Evolutionary conservation across 2,113 vertebrate genomes (phyloP).

Genomic region (Pao palembangensis): DNA sequence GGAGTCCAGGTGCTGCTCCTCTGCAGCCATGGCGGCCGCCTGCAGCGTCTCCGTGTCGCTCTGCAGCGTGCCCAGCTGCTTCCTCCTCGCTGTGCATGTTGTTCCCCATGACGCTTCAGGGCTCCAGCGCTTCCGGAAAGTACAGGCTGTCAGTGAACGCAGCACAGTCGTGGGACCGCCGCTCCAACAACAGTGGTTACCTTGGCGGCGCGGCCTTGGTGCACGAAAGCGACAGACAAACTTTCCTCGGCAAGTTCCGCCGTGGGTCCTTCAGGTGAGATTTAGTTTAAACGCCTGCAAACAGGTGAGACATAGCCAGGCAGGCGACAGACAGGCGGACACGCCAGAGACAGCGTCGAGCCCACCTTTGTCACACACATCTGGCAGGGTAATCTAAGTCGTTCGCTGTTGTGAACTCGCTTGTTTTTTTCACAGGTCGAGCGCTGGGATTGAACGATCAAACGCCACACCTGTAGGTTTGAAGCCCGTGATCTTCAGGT

Average conservation of each 20-base stretch:
- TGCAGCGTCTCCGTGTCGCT: slow-evolving; percentile 65
- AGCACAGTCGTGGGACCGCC: not conserved
- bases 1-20: slow-evolving; percentile 63
- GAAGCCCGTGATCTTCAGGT: slow-evolving; percentile 70
- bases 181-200: slow-evolving; percentile 24
- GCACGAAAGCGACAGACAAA: slow-evolving; percentile 65
- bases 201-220: slow-evolving; percentile 70
- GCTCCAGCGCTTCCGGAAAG: slow-evolving; percentile 63
- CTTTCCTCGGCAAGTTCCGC: too few relatives aligned
- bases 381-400: slow-evolving; percentile 67
- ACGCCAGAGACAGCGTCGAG: not conserved
- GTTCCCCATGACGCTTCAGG: slow-evolving; percentile 69
- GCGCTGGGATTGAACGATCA: slow-evolving; percentile 70
- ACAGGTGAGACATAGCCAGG: slow-evolving; percentile 1
- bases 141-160: slow-evolving; percentile 19
- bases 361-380: slow-evolving; percentile 71
- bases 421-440: slow-evolving; percentile 69
- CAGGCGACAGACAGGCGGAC: not conserved
- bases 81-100: slow-evolving; percentile 73
- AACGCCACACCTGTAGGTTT: slow-evolving; percentile 67
- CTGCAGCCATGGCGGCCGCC: slow-evolving; percentile 67
- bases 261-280: slow-evolving; percentile 72
- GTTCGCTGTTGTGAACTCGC: slow-evolving; percentile 68
- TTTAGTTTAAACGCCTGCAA: slow-evolving; percentile 66
- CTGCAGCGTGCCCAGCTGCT: slow-evolving; percentile 58